Evolutionary conservation across 2,888 invertebrate genomes (phyloP).

Genomic region (Micropterix aruncella): DNA sequence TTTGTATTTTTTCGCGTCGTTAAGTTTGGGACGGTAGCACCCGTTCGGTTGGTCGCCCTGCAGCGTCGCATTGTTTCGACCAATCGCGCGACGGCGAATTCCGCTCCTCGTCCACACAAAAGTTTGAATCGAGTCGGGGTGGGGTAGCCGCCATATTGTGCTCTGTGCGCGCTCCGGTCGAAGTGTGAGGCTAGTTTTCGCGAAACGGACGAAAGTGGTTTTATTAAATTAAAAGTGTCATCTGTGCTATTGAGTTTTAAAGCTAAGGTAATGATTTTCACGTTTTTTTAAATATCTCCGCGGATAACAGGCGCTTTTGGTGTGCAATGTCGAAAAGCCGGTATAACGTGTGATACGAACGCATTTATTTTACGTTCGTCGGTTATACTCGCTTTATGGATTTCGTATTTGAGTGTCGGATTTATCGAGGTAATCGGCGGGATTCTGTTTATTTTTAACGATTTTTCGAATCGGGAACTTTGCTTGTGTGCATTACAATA

Average conservation of each 20-base stretch:
- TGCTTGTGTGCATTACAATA: no score
- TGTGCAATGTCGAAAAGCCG: background rate
- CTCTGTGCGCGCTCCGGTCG: conserved; percentile 9
- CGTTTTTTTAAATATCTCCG: background rate
- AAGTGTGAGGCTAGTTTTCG: conserved; percentile 7
- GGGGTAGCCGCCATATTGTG: conserved; percentile 12
- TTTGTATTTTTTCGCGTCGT: background rate
- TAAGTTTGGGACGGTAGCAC: background rate
- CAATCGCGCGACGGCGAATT: conserved; percentile 8
- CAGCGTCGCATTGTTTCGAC: conserved; percentile 10
- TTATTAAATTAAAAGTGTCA: background rate
- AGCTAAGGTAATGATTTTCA: background rate
- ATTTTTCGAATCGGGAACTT: no score
- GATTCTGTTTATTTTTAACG: no score
- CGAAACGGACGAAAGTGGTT: background rate
- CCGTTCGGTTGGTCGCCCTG: conserved; percentile 7
- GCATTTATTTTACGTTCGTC: background rate
- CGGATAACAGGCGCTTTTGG: no score
- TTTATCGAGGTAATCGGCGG: no score
- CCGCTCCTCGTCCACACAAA: conserved; percentile 8
- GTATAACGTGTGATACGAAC: background rate
- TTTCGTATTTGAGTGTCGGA: no score
- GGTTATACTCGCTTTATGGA: no score
- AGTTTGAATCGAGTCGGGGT: conserved; percentile 11
- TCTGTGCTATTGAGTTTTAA: background rate